Conservation (phyloP, 92 coral and sea anemone genomes). For the Porites rus region DNA sequence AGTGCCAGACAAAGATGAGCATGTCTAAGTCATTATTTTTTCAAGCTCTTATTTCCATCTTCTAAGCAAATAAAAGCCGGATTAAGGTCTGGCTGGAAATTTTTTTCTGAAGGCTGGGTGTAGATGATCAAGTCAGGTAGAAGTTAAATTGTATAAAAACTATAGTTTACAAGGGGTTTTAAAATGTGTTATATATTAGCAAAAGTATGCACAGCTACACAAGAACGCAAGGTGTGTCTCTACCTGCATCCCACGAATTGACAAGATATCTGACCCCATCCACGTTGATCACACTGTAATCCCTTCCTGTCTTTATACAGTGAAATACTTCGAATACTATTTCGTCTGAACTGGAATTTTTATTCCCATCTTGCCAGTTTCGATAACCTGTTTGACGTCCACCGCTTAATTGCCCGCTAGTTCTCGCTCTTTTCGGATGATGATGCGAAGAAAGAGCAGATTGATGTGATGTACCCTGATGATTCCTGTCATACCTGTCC, state of each 20-base stretch:
- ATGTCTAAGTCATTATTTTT: too few relatives aligned
- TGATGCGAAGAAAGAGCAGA: slow-evolving; percentile 19
- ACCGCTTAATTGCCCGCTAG: neutral
- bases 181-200: neutral
- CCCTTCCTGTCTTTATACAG: slow-evolving; percentile 56
- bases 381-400: neutral
- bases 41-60: too few relatives aligned
- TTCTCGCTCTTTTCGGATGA: neutral
- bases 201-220: neutral
- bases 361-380: neutral
- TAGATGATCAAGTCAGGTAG: too few relatives aligned
- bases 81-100: too few relatives aligned
- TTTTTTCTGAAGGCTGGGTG: too few relatives aligned
- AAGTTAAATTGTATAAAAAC: too few relatives aligned
- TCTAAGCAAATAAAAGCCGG: too few relatives aligned
- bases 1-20: too few relatives aligned
- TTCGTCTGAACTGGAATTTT: slow-evolving; percentile 48
- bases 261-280: slow-evolving; percentile 77
- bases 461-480: slow-evolving; percentile 3
- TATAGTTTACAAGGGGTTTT: too few relatives aligned
- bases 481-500: slow-evolving; percentile 13
- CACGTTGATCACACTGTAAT: slow-evolving; percentile 72
- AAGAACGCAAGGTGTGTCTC: neutral
- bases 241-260: slow-evolving; percentile 82
- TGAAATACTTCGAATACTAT: slow-evolving; percentile 81